Evolutionary conservation across 2,113 vertebrate genomes (phyloP).

Genomic region (Eira barbara): DNA sequence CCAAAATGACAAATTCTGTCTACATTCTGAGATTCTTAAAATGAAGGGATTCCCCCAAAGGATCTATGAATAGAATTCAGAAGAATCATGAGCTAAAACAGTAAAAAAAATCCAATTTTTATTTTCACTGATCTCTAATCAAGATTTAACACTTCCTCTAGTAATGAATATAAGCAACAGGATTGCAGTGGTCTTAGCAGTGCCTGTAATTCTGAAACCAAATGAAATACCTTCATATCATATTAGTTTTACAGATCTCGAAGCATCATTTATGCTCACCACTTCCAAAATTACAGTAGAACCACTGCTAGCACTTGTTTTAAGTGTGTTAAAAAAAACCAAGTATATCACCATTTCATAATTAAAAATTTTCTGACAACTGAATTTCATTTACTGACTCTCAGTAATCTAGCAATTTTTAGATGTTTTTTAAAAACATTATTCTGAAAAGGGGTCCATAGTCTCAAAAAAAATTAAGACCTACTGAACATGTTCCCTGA

Average conservation of each 20-base stretch:
- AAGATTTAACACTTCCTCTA: slow-evolving; percentile 8
- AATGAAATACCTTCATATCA: not conserved
- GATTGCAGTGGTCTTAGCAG: not conserved
- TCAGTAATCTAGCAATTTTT: not conserved
- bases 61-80: not conserved
- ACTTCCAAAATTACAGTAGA: slow-evolving; percentile 39
- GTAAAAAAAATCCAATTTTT: not conserved
- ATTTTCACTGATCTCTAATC: slow-evolving; percentile 1
- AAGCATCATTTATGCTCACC: not conserved
- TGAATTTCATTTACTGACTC: not conserved
- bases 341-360: not conserved
- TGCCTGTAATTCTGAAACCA: not conserved
- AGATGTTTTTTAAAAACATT: not conserved
- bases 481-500: not conserved
- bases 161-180: not conserved
- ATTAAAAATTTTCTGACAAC: not conserved
- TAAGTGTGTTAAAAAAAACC: not conserved
- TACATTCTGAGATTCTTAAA: not conserved
- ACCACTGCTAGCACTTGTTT: not conserved
- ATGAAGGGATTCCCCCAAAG: not conserved
- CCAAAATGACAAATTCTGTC: not conserved
- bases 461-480: not conserved
- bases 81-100: not conserved
- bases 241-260: not conserved
- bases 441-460: not conserved